Evolutionary conservation across 2,797 vertebrate species (phyloP).

Genomic region (Onychomys arenicola): DNA sequence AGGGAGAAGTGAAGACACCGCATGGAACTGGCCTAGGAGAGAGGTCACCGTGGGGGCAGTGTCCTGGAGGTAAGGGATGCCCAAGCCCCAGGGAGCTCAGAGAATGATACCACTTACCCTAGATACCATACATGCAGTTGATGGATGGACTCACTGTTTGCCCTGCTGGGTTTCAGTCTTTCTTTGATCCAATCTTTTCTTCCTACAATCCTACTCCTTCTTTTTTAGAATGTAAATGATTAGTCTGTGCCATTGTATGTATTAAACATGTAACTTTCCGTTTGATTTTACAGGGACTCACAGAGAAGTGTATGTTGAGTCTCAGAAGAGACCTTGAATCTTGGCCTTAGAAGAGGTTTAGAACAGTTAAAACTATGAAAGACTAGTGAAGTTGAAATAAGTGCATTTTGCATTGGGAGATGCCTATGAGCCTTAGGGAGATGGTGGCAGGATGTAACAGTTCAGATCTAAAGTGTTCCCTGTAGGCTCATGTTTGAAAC

Average conservation of each 20-base stretch:
- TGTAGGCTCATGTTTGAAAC: background rate
- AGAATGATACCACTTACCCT: background rate
- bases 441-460: background rate
- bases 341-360: background rate
- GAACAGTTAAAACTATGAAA: background rate
- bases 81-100: too few relatives aligned
- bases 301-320: background rate
- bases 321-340: background rate
- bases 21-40: background rate
- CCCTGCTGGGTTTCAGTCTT: background rate
- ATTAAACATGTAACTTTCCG: background rate
- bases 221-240: background rate
- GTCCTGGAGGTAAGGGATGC: background rate
- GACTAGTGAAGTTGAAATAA: background rate
- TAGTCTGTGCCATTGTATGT: background rate
- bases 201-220: background rate
- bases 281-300: background rate
- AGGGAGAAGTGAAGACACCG: background rate
- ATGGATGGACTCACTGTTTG: background rate
- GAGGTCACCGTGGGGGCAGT: background rate
- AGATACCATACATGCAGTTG: background rate
- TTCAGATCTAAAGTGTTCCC: slow-evolving; percentile 3
- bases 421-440: background rate
- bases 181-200: background rate
- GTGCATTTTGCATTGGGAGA: background rate